phyloP scores from a whole-genome alignment of 1,140 invertebrate genomes.

The Pachypeltis micranthus region DNA sequence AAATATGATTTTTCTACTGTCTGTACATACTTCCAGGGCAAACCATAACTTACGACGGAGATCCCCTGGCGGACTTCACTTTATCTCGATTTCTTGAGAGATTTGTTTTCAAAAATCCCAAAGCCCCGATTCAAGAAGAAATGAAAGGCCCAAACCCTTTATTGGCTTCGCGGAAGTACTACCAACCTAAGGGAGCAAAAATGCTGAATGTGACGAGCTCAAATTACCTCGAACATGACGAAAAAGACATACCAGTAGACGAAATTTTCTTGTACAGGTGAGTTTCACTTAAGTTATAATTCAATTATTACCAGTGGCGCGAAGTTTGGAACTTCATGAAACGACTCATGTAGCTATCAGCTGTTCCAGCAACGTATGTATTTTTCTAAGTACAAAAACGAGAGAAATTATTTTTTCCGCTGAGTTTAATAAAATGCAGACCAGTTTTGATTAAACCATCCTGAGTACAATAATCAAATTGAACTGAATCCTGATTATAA shows the following conservation, averaged over 20 bases:
- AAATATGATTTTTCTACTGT: constrained; percentile 24
- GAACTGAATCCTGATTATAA: too few relatives aligned
- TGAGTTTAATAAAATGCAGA: too few relatives aligned
- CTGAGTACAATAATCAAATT: too few relatives aligned
- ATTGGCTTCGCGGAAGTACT: constrained; percentile 47
- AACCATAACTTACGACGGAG: constrained; percentile 71
- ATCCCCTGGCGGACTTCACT: constrained; percentile 86
- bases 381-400: too few relatives aligned
- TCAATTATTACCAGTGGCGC: too few relatives aligned
- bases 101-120: constrained; percentile 94
- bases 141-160: constrained; percentile 38
- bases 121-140: constrained; percentile 38
- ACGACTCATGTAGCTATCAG: too few relatives aligned
- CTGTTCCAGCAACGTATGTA: too few relatives aligned
- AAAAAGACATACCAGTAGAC: constrained; percentile 62
- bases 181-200: constrained; percentile 46
- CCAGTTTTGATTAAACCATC: too few relatives aligned
- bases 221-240: constrained; percentile 54
- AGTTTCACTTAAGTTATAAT: too few relatives aligned
- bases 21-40: constrained; percentile 45
- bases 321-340: too few relatives aligned
- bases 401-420: too few relatives aligned
- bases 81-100: constrained; percentile 81
- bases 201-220: constrained; percentile 52
- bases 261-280: constrained; percentile 66